A percentile compares a stretch with the other conserved stretches of the same genome.
Conservation (phyloP, 2,888 invertebrate genomes). For the Andrena bucephala region DNA sequence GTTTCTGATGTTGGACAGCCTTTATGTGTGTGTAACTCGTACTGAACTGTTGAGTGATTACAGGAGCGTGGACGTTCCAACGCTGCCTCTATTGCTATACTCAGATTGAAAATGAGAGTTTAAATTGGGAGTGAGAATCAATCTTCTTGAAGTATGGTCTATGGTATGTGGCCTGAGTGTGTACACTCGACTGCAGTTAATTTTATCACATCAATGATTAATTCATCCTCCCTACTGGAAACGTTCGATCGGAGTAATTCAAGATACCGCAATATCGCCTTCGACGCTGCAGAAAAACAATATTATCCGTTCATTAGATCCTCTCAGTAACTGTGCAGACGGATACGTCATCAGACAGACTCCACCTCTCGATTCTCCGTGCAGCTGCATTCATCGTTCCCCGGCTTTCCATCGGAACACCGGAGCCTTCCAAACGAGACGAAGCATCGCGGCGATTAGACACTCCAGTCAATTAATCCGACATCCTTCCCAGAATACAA, state of each 20-base stretch:
- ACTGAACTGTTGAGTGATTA: too few relatives aligned
- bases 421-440: conserved; percentile 11
- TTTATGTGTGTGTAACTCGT: too few relatives aligned
- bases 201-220: too few relatives aligned
- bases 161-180: too few relatives aligned
- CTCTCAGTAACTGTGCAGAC: conserved; percentile 1
- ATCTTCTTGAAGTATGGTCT: too few relatives aligned
- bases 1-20: too few relatives aligned
- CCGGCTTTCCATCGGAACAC: conserved; percentile 40
- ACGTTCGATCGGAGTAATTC: not conserved
- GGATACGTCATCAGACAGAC: conserved; percentile 27
- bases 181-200: too few relatives aligned
- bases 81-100: too few relatives aligned
- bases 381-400: conserved; percentile 31
- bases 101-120: too few relatives aligned
- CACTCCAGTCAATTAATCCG: conserved; percentile 42
- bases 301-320: conserved; percentile 17
- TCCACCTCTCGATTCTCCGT: conserved; percentile 26
- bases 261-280: conserved; percentile 7
- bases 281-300: conserved; percentile 9
- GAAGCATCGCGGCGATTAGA: conserved; percentile 36
- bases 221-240: too few relatives aligned
- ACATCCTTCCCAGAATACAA: conserved; percentile 31
- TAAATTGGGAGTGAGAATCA: not conserved
- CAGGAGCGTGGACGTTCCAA: too few relatives aligned